Percentiles rank a stretch among this genome's conserved stretches.
Evolutionary conservation across 2,113 vertebrate genomes (phyloP).

Genomic region (Varanus salvator): DNA sequence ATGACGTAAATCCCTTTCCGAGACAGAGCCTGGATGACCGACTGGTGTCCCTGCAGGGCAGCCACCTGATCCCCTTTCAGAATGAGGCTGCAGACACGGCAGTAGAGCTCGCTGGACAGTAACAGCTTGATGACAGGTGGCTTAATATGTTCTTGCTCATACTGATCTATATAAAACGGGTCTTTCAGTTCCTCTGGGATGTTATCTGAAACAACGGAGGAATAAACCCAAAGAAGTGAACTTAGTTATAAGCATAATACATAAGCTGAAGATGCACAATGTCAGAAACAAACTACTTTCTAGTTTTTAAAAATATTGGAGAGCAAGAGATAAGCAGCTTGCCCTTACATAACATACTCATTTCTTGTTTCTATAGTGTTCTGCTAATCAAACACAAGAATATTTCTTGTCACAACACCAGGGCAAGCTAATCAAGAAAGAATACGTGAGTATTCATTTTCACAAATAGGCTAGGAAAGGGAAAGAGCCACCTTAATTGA

Average conservation of each 20-base stretch:
- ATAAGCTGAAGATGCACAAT: not conserved
- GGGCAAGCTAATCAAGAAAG: not conserved
- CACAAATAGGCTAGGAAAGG: not conserved
- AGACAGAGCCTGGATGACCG: constrained; percentile 90
- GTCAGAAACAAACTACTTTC: not conserved
- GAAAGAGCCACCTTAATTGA: not conserved
- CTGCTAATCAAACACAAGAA: not conserved
- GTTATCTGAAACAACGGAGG: constrained; percentile 79
- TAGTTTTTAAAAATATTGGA: not conserved
- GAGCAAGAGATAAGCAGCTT: not conserved
- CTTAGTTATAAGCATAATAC: fast-evolving
- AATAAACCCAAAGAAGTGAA: not conserved
- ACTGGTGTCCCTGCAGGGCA: constrained; percentile 86
- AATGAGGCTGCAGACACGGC: constrained; percentile 89
- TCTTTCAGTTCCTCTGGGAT: constrained; percentile 91
- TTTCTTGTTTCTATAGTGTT: not conserved
- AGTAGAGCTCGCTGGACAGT: constrained; percentile 92
- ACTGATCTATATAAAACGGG: constrained; percentile 95
- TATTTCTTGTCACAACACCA: not conserved
- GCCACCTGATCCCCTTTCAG: constrained; percentile 89
- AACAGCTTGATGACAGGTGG: constrained; percentile 89
- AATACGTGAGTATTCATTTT: not conserved
- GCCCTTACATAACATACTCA: not conserved
- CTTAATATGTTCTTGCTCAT: constrained; percentile 97
- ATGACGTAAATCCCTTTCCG: constrained; percentile 93